phyloP scores from a whole-genome alignment of 2,888 invertebrate species.

The Eilema depressum region DNA sequence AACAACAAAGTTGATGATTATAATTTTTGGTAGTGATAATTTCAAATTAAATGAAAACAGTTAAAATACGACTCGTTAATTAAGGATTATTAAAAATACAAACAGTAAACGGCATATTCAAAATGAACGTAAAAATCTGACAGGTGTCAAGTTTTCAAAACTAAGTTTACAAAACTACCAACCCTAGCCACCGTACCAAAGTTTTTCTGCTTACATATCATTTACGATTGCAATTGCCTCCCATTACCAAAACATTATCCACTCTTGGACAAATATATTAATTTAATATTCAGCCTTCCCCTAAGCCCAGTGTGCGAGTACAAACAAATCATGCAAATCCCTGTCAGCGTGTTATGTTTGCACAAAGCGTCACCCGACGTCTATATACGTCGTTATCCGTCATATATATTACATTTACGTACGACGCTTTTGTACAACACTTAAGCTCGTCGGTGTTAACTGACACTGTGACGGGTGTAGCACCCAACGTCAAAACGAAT shows the following conservation, averaged over 20 bases:
- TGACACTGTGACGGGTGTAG: slow-evolving; percentile 29
- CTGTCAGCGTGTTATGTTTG: slow-evolving; percentile 25
- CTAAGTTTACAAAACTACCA: not conserved
- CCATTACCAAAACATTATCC: slow-evolving; percentile 5
- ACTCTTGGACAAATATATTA: slow-evolving; percentile 26
- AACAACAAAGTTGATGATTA: too few species aligned
- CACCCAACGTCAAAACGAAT: slow-evolving; percentile 27
- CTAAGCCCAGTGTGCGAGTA: slow-evolving; percentile 32
- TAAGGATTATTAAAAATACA: too few species aligned
- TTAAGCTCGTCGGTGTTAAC: slow-evolving; percentile 32
- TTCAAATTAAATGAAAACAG: too few species aligned
- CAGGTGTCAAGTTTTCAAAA: not conserved
- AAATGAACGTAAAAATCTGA: not conserved
- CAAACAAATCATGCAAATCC: slow-evolving; percentile 46
- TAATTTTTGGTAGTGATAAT: too few species aligned
- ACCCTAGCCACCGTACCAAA: not conserved
- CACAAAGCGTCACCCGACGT: slow-evolving; percentile 27
- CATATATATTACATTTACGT: slow-evolving; percentile 20
- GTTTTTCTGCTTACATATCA: not conserved
- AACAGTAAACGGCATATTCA: not conserved
- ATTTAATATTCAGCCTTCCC: slow-evolving; percentile 38
- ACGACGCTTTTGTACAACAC: slow-evolving; percentile 37
- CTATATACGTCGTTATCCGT: slow-evolving; percentile 17
- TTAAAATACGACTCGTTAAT: too few species aligned
- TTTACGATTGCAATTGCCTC: not conserved